A percentile compares a stretch with the other conserved stretches of the same genome.
phyloP scores from a whole-genome alignment of 2,888 invertebrate genomes.

The Resseliella maxima region DNA sequence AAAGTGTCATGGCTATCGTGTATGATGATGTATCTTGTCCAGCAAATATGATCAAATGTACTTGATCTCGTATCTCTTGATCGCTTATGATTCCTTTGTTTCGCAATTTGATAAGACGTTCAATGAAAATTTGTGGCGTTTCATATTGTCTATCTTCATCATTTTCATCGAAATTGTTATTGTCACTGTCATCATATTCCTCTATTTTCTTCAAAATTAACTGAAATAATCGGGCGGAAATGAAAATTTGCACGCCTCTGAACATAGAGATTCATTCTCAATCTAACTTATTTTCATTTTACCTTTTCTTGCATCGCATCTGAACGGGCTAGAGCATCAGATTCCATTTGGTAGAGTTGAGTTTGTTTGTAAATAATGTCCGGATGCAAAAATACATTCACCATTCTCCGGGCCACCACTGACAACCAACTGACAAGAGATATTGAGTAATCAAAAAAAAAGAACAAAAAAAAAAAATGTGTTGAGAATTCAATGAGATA shows the following conservation, averaged over 20 bases:
- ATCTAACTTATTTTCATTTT: not conserved
- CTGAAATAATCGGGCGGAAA: not conserved
- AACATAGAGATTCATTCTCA: not conserved
- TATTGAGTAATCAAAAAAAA: too few species aligned
- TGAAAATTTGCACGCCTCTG: not conserved
- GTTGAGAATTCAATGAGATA: too few species aligned
- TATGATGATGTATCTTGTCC: conserved; percentile 56
- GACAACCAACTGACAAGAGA: not conserved
- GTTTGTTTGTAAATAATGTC: conserved; percentile 56
- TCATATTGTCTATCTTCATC: not conserved
- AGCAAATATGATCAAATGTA: conserved; percentile 52
- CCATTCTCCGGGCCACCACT: conserved; percentile 13
- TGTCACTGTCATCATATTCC: not conserved
- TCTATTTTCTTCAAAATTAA: not conserved
- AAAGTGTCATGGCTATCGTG: conserved; percentile 9
- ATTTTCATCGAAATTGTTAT: not conserved
- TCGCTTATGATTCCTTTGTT: conserved; percentile 1
- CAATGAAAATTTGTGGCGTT: conserved; percentile 56
- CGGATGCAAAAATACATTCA: conserved; percentile 49
- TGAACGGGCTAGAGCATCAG: not conserved
- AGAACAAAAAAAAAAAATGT: too few species aligned
- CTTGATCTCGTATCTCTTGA: conserved; percentile 49
- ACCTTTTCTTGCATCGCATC: conserved; percentile 27
- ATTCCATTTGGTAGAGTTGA: conserved; percentile 39
- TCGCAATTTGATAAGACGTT: conserved; percentile 30